Evolutionary conservation across 2,888 invertebrate species (phyloP).

Genomic region (Orthosia cruda): DNA sequence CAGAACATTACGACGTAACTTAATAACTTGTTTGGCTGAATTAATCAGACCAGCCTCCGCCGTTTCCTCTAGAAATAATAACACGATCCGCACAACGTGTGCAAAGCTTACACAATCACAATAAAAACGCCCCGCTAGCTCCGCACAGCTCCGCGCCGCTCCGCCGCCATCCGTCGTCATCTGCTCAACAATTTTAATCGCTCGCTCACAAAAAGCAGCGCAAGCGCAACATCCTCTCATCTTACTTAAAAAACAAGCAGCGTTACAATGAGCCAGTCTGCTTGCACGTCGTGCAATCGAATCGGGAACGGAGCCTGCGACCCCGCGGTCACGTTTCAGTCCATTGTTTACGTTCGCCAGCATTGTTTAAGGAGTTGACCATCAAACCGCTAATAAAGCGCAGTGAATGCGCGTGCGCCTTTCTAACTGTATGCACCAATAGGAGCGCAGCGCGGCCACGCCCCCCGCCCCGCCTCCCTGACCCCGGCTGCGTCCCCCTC

Average conservation of each 20-base stretch:
- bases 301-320: conserved; percentile 72
- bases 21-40: conserved; percentile 50
- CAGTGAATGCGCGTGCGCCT: conserved; percentile 65
- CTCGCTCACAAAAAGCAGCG: conserved; percentile 60
- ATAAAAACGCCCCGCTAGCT: conserved; percentile 49
- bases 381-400: conserved; percentile 69
- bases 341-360: conserved; percentile 77
- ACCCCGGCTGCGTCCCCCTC: conserved; percentile 29
- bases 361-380: conserved; percentile 73
- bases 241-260: conserved; percentile 68
- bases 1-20: conserved; percentile 33
- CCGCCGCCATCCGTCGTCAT: conserved; percentile 34
- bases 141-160: background rate
- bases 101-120: conserved; percentile 45
- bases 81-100: conserved; percentile 39
- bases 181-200: conserved; percentile 65
- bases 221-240: conserved; percentile 68
- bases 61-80: conserved; percentile 64
- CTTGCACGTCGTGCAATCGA: conserved; percentile 67
- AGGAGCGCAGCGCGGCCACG: conserved; percentile 61
- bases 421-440: conserved; percentile 70
- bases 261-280: conserved; percentile 61
- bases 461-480: conserved; percentile 61
- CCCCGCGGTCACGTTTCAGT: conserved; percentile 79
- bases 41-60: conserved; percentile 47